Base-by-base conservation (phyloP, 2,888 invertebrate genomes). In the Clepsis dumicolana region DNA sequence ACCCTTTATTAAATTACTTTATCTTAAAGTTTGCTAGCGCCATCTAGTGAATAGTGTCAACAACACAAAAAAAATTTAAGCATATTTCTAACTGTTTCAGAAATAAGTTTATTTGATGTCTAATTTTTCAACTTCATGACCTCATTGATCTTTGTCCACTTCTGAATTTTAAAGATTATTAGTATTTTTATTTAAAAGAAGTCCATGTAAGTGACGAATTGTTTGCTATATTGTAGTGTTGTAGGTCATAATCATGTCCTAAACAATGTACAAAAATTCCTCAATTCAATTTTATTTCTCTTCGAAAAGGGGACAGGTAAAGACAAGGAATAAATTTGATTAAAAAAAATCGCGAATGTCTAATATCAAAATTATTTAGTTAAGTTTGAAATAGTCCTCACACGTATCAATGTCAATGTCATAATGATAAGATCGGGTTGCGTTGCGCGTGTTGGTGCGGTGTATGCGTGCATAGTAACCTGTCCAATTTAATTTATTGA, bases 381-480 rank as follows among this genome's bases (percentile, higher is more conserved):
- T 35, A 35, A 35, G 14, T 35, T 3, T 16, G 27, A 54, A 64
- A 44, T 48, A 57, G 10, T 18, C 38, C 18, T 59, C 35, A 25
- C 25, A 2, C 12, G 14, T 38, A 48, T 57, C 35, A 35, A 0
- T 54, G 41, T 54, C 25, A 57, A 35, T 44, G 44, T 44, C 44
- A 44, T 16, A 44, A 44, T 29, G 3, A 7, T 29, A n/a, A 35
- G 8, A 27, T 25, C 52, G 25, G n/a, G 25, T 41, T 27, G 1
- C 16, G 12, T 3, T 29, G 7, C 14, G 18, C 54, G 60, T 54
- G n/a, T 12, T 21, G 52, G 48, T 53, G 53, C 41, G 66, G 48
- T 63, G 38, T 38, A 10, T 48, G 35, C 16, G 14, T 50, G 56
- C 59, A 29, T 25, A 32, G 2, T 64, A 68, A 68, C 68, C 57